phyloP scores from a whole-genome alignment of 2,797 vertebrate genomes.

The Scolopax rusticola region DNA sequence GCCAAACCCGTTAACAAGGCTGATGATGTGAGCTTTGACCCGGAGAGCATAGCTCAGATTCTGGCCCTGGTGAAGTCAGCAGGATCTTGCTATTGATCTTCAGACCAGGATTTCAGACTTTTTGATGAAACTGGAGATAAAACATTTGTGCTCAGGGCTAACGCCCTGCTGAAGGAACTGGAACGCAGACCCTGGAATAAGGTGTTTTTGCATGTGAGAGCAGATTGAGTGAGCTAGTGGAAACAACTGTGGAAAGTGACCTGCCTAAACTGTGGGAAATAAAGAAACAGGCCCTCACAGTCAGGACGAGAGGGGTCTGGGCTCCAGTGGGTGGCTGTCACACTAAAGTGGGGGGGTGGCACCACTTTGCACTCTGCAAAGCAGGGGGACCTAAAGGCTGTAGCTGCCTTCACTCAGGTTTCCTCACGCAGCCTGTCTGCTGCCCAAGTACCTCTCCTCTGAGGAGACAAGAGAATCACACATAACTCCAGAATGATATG shows the following conservation, averaged over 20 bases:
- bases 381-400: fast-evolving
- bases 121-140: not conserved
- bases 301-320: not conserved
- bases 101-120: not conserved
- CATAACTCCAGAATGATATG: not conserved
- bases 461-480: not conserved
- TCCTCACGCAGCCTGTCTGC: not conserved
- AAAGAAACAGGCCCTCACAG: not conserved
- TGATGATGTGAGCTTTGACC: not conserved
- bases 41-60: not conserved
- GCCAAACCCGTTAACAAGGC: not conserved
- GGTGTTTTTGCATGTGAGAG: not conserved
- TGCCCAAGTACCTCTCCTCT: fast-evolving
- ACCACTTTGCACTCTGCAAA: not conserved
- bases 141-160: not conserved
- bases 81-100: not conserved
- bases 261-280: not conserved
- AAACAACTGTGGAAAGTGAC: not conserved
- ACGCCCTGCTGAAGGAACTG: not conserved
- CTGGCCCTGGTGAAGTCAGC: not conserved
- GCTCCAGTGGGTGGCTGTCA: fast-evolving
- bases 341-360: not conserved
- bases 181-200: not conserved
- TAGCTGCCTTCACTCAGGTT: not conserved
- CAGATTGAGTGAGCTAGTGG: not conserved